A percentile compares a stretch with the other conserved stretches of the same genome.
Evolutionary conservation across 1,140 invertebrate species (phyloP).

Genomic region (Drosophila nebulosa): DNA sequence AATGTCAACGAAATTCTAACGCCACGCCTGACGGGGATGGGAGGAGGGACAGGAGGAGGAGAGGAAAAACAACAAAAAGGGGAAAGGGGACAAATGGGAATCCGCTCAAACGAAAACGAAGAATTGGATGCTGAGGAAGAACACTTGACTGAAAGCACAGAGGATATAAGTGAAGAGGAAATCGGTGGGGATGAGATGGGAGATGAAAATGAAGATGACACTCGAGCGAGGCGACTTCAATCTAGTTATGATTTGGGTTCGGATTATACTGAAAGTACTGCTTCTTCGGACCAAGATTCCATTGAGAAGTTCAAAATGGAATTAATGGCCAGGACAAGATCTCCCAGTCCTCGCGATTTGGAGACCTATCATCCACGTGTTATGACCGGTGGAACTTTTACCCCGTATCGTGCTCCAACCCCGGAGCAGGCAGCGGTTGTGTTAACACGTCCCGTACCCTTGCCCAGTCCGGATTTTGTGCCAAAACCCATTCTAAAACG

Average conservation of each 20-base stretch:
- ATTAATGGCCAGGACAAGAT: conserved; percentile 81
- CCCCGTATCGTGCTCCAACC: conserved; percentile 76
- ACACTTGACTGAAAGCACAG: conserved; percentile 58
- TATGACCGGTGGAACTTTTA: conserved; percentile 69
- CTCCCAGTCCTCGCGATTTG: conserved; percentile 83
- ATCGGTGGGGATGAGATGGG: conserved; percentile 45
- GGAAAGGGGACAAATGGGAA: conserved; percentile 23
- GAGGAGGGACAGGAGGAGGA: too few relatives aligned
- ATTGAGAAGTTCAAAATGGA: conserved; percentile 83
- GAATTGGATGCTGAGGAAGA: conserved; percentile 33
- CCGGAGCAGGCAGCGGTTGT: conserved; percentile 83
- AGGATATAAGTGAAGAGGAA: conserved; percentile 61
- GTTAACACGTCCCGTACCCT: conserved; percentile 82
- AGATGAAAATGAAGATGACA: conserved; percentile 21
- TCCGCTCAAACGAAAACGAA: neutral
- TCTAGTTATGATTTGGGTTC: conserved; percentile 82
- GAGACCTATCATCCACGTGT: conserved; percentile 86
- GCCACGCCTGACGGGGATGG: conserved; percentile 12
- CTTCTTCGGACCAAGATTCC: conserved; percentile 82
- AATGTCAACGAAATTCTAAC: conserved; percentile 44
- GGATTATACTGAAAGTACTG: conserved; percentile 84
- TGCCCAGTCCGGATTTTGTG: conserved; percentile 85
- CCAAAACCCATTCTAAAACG: conserved; percentile 89
- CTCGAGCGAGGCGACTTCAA: conserved; percentile 10
- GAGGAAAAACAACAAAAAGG: neutral